Evolutionary conservation across 2,797 vertebrate species (phyloP).

Genomic region (Hemitrygon akajei): DNA sequence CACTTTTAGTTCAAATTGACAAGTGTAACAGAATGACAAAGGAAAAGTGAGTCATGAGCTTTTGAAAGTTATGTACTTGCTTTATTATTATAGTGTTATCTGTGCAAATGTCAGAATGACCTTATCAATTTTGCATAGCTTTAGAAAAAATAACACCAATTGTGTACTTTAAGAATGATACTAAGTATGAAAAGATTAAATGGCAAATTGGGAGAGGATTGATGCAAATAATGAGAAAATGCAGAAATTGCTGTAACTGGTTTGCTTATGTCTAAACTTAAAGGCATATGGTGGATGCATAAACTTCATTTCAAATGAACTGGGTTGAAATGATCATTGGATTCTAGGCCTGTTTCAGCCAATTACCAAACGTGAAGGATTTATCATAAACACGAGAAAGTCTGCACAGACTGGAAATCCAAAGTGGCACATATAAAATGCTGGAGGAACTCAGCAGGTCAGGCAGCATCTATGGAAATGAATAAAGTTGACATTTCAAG

Average conservation of each 20-base stretch:
- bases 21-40: background rate
- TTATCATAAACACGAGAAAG: background rate
- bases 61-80: background rate
- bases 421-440: too few species aligned
- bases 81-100: background rate
- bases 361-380: background rate
- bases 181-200: background rate
- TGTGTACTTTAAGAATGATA: background rate
- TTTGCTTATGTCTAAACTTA: background rate
- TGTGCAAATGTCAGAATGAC: background rate
- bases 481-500: too few species aligned
- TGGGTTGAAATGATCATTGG: background rate
- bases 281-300: background rate
- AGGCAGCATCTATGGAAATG: too few species aligned
- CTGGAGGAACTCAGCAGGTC: too few species aligned
- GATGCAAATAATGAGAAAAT: background rate
- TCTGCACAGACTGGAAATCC: too few species aligned
- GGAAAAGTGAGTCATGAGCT: background rate
- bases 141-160: background rate
- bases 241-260: background rate
- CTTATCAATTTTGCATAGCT: background rate
- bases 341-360: background rate
- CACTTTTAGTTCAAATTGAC: background rate
- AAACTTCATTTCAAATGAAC: background rate
- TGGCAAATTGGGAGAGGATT: background rate